Percentiles rank a stretch among this genome's conserved stretches.
phyloP scores from a whole-genome alignment of 2,888 invertebrate genomes.

The Stratiomys singularior region DNA sequence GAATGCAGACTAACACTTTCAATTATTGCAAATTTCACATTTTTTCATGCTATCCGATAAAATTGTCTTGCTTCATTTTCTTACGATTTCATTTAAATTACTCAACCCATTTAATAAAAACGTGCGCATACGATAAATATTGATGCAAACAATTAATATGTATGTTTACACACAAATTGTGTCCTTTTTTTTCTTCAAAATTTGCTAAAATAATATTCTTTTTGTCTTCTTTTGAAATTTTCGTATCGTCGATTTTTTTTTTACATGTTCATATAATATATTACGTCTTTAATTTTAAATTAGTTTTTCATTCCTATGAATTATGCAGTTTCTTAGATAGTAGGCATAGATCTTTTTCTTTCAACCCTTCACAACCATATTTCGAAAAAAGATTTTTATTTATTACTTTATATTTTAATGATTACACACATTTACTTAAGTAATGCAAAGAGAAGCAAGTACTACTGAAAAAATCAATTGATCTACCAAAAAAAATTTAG shows the following conservation, averaged over 20 bases:
- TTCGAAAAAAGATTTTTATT: not conserved
- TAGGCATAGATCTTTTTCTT: not conserved
- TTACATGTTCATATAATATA: too few species aligned
- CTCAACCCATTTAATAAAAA: too few species aligned
- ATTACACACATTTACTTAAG: not conserved
- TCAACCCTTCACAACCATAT: constrained; percentile 7
- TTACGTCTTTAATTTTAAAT: too few species aligned
- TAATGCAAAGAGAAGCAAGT: not conserved
- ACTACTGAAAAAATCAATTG: not conserved
- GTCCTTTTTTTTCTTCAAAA: not conserved
- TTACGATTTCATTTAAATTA: too few species aligned
- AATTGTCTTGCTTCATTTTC: too few species aligned
- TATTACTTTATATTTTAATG: not conserved
- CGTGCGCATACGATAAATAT: too few species aligned
- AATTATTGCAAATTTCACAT: too few species aligned
- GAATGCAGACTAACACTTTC: too few species aligned
- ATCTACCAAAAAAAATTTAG: too few species aligned
- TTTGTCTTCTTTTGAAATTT: not conserved
- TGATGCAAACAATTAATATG: too few species aligned
- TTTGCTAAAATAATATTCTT: not conserved
- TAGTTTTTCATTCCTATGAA: not conserved
- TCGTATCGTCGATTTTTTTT: not conserved
- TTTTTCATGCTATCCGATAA: too few species aligned
- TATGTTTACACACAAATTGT: not conserved
- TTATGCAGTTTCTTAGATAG: not conserved